Conservation (phyloP, 2,113 vertebrate genomes). For the Cyprinodon tularosa region DNA sequence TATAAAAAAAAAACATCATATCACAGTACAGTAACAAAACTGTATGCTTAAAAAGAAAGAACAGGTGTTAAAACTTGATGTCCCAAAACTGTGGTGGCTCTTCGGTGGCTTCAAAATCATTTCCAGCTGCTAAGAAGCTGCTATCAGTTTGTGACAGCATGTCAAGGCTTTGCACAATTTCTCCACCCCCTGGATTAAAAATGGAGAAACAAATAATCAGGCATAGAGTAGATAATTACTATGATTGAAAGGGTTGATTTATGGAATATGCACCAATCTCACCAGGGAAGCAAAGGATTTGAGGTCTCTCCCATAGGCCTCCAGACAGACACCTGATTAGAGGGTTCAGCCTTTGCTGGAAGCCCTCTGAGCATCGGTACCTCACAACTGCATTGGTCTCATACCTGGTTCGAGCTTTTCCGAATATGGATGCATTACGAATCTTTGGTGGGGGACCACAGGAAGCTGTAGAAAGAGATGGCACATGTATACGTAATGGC, state of each 20-base stretch:
- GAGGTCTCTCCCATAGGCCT: slow-evolving; percentile 87
- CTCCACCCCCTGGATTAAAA: slow-evolving; percentile 43
- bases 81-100: slow-evolving; percentile 65
- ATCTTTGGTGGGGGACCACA: slow-evolving; percentile 87
- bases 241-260: background rate
- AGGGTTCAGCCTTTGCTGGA: slow-evolving; percentile 84
- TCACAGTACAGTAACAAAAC: slow-evolving; percentile 42
- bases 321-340: slow-evolving; percentile 84
- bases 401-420: slow-evolving; percentile 82
- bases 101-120: slow-evolving; percentile 53
- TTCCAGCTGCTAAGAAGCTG: slow-evolving; percentile 37
- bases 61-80: slow-evolving; percentile 66
- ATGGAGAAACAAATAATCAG: background rate
- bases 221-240: background rate
- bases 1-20: slow-evolving; percentile 29
- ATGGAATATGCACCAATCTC: slow-evolving; percentile 51
- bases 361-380: slow-evolving; percentile 85
- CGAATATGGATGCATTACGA: slow-evolving; percentile 81
- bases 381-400: slow-evolving; percentile 82
- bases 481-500: background rate
- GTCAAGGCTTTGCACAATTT: slow-evolving; percentile 17
- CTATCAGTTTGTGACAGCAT: slow-evolving; percentile 9
- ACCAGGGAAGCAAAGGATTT: slow-evolving; percentile 86
- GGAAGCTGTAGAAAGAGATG: slow-evolving; percentile 65
- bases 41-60: slow-evolving; percentile 17